Base-by-base conservation (phyloP, 1,140 invertebrate species). In the Asbolus verrucosus region DNA sequence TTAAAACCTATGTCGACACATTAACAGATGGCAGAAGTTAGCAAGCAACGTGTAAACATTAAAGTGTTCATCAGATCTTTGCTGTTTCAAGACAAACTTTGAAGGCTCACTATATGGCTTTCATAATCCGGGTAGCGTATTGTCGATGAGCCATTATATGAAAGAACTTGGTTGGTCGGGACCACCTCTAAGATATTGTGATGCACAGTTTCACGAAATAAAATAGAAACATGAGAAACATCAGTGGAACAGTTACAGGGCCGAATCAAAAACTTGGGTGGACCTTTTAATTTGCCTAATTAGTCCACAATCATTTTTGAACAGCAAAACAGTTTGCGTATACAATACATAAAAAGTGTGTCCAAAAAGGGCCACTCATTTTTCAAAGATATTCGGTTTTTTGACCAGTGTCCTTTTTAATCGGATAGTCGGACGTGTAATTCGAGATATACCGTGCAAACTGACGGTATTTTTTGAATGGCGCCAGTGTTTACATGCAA, bases 61-160 rank as follows among this genome's bases (percentile, higher is more conserved):
- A 2, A n/a, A n/a, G 46, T 14, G 19, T 54, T 54, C 46, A 54
- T 54, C 27, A 54, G 27, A 21, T 54, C 46, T 24, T 27, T 19
- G 46, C 46, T 27, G 27, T 54, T 54, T 27, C 46, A 54, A 27
- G 46, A 54, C 14, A 9, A 27, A 54, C 21, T 54, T 30, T 54
- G 13, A 54, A 8, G 19, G 16, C 43, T 13, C 16, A n/a, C 43
- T 21, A 21, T 14, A 24, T 27, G 46, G 46, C 46, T 54, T 54
- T 54, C 46, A 54, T 54, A 54, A 54, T 54, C 46, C 46, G 46
- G 21, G 18, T 16, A 14, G 46, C 19, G 21, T 54, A 54, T 54
- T 54, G 46, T 54, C 46, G 46, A 54, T 54, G 27, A 21, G 46
- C 46, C 14, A 54, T 54, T 54, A 54, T 13, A 27, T 16, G 8